A percentile compares a stretch with the other conserved stretches of the same genome.
Evolutionary conservation across 2,888 invertebrate genomes (phyloP).

Genomic region (Lycia hirtaria): DNA sequence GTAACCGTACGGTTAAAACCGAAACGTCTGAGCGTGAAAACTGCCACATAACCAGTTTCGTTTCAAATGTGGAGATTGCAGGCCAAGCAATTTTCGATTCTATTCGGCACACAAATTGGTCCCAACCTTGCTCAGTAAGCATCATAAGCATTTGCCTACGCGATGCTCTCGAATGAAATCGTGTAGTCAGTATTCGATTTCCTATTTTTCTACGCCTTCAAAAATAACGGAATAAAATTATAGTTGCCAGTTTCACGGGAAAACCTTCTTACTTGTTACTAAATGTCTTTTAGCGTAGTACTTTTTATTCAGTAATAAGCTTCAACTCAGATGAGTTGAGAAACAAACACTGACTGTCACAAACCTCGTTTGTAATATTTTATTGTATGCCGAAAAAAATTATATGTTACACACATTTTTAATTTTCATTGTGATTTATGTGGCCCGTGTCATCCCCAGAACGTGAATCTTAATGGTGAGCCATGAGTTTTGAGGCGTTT

Average conservation of each 20-base stretch:
- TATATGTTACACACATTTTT: too few species aligned
- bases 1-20: not conserved
- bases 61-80: not conserved
- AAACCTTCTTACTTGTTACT: not conserved
- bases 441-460: too few species aligned
- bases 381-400: too few species aligned
- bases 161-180: not conserved
- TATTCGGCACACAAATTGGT: not conserved
- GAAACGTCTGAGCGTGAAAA: not conserved
- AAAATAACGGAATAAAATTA: constrained; percentile 9
- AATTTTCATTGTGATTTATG: too few species aligned
- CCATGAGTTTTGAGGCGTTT: too few species aligned
- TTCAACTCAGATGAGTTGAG: too few species aligned
- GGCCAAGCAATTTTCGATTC: not conserved
- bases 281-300: constrained; percentile 1
- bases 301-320: too few species aligned
- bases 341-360: too few species aligned
- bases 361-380: too few species aligned
- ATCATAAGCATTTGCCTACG: not conserved
- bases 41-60: not conserved
- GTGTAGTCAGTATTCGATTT: constrained; percentile 2
- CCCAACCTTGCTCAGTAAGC: not conserved
- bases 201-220: not conserved
- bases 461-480: too few species aligned
- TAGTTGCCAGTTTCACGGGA: constrained; percentile 1